Base-by-base conservation (phyloP, 2,113 vertebrate species). In the Macheiramphus alcinus region DNA sequence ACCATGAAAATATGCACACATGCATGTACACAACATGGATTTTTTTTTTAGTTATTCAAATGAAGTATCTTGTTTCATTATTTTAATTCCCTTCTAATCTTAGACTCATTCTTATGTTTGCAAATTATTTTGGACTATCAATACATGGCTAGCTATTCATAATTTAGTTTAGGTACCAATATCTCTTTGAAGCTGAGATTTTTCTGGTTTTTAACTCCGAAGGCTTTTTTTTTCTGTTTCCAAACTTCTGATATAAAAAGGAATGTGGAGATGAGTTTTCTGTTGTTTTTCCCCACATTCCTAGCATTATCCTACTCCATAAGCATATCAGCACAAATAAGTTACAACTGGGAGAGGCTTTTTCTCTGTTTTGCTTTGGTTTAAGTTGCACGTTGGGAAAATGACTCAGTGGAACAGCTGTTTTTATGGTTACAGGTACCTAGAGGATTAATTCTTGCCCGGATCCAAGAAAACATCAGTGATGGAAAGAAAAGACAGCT, bases 341-440 rank as follows among this genome's bases (percentile, higher is more conserved):
- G 23, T 71, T 88, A 80, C 40, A 88, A 83, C 18, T 52, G 45
- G 76, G 81, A 92, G 42, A 65, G 58, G 26, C 18, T 71, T 48
- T 78, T 91, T 47, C 61, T 79, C 66, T 85, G 45, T 84, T 90
- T 88, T 95, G 71, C 71, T 92, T 78, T 80, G 55, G 19, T 92
- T 86, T 76, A 85, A 50, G 58, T 45, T 91, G 80, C 62, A 85
- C 8, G 0, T 82, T 91, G 74, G 90, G 67, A 94, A 96, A 95
- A 84, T 94, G 94, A 93, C 75, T 95, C 89, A 94, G 86, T 88
- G 72, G 91, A 95, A 84, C 83, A 94, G 86, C 87, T 94, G 88
- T 8, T 96, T 94, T 94, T 68, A 80, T 85, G 66, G 85, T 88
- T 80, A 75, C 62, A 67, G 34, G n/a, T n/a, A n/a, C n/a, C n/a